Conservation (phyloP, 2,888 invertebrate species). For the Mayetiola destructor region DNA sequence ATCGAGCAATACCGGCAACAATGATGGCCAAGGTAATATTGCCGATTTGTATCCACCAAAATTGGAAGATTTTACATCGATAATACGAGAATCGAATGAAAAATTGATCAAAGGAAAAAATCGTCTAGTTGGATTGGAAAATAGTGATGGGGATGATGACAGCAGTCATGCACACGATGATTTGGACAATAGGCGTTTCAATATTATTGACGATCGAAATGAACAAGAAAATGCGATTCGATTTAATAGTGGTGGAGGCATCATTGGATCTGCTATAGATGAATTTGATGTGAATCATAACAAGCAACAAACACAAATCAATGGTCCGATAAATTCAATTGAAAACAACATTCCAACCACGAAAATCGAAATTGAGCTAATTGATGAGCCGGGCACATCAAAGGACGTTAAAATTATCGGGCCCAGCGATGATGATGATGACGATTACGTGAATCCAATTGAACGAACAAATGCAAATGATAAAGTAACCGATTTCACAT, state of each 20-base stretch:
- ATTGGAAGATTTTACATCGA: constrained; percentile 29
- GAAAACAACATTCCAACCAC: constrained; percentile 19
- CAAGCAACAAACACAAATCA: neutral
- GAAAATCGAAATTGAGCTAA: constrained; percentile 20
- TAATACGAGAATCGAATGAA: constrained; percentile 27
- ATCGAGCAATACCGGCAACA: neutral
- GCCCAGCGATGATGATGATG: constrained; percentile 5
- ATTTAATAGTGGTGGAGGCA: neutral
- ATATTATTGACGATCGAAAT: neutral
- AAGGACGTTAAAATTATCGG: neutral
- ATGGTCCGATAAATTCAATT: constrained; percentile 14
- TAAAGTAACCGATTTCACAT: constrained; percentile 24
- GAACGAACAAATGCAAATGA: neutral
- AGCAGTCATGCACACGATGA: constrained; percentile 18
- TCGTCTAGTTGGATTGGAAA: neutral
- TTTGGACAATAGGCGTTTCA: constrained; percentile 1
- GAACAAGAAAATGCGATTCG: constrained; percentile 17
- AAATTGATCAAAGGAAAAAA: constrained; percentile 24
- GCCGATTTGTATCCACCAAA: constrained; percentile 31
- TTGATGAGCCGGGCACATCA: constrained; percentile 17
- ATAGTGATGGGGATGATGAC: neutral
- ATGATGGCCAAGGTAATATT: constrained; percentile 29
- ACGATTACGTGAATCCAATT: constrained; percentile 16
- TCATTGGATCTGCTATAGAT: no score
- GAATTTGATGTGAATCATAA: neutral